Conservation (phyloP, 2,888 invertebrate genomes). For the Nematopogon swammerdamellus region DNA sequence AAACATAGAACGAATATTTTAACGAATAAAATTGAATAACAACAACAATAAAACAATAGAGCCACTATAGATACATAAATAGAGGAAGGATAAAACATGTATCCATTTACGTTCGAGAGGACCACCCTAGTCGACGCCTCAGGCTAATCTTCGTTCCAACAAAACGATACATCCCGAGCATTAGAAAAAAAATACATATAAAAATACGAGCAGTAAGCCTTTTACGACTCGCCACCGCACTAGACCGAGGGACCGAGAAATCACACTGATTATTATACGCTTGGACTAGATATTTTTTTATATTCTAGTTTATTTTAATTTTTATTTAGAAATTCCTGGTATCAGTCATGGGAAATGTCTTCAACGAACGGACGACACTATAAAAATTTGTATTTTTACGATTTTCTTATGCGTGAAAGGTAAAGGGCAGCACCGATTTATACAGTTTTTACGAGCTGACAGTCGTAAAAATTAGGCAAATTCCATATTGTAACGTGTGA, state of each 20-base stretch:
- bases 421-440: slow-evolving; percentile 16
- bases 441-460: slow-evolving; percentile 37
- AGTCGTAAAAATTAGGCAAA: slow-evolving; percentile 34
- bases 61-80: neutral
- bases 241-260: neutral
- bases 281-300: no score
- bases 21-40: no score
- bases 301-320: neutral
- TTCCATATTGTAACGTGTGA: slow-evolving; percentile 46
- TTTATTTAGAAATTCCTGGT: no score
- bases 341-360: no score
- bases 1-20: no score
- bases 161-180: neutral
- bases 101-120: neutral
- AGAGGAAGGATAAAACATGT: neutral
- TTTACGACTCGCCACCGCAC: neutral
- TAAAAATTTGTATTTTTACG: slow-evolving; percentile 25
- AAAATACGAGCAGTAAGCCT: neutral
- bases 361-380: slow-evolving; percentile 29
- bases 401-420: slow-evolving; percentile 1
- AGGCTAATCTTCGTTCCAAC: neutral
- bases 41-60: no score
- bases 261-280: neutral
- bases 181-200: neutral
- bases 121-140: neutral